phyloP scores from a whole-genome alignment of 2,113 vertebrate genomes.

The Megaceryle torquata region DNA sequence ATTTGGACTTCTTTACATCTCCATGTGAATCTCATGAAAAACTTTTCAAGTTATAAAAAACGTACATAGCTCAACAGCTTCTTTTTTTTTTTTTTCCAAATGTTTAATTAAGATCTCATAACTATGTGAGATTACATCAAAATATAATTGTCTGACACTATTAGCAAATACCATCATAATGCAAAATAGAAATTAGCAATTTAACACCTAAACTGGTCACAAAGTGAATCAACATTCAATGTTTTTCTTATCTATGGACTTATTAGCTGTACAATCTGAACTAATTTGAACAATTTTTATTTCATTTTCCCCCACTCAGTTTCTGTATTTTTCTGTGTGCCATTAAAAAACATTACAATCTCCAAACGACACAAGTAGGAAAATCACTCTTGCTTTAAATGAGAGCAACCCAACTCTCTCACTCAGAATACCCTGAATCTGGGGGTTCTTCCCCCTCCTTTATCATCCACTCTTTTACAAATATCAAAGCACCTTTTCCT shows the following conservation, averaged over 20 bases:
- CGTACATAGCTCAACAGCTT: background rate
- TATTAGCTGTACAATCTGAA: background rate
- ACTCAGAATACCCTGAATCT: background rate
- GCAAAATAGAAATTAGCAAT: background rate
- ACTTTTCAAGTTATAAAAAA: background rate
- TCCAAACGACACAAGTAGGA: background rate
- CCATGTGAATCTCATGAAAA: background rate
- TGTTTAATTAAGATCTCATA: slow-evolving; percentile 13
- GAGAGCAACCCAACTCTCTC: background rate
- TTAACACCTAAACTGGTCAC: background rate
- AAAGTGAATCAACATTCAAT: background rate
- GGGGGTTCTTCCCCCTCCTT: background rate
- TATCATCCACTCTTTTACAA: background rate
- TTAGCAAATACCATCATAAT: background rate
- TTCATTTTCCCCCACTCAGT: background rate
- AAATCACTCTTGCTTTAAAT: background rate
- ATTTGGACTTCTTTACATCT: background rate
- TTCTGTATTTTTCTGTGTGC: background rate
- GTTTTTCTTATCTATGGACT: background rate
- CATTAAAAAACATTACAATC: background rate
- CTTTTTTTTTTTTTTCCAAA: slow-evolving; percentile 18
- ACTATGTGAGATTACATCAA: background rate
- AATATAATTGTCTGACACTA: background rate
- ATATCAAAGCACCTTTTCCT: background rate
- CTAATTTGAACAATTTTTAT: background rate